Conservation (phyloP, 2,797 vertebrate genomes). For the Danio kyathit region DNA sequence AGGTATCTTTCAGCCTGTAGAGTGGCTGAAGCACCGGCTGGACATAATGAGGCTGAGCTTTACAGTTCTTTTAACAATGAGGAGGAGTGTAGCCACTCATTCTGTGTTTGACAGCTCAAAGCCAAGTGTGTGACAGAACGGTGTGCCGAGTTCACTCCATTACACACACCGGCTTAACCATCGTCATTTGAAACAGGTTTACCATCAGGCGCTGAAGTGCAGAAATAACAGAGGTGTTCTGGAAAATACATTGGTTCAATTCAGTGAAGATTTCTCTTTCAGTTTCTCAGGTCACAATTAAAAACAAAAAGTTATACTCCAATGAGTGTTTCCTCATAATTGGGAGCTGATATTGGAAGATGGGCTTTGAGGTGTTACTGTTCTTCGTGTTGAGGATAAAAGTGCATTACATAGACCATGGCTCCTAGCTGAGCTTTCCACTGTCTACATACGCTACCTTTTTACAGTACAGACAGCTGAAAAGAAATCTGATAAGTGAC, state of each 20-base stretch:
- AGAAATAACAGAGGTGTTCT: conserved; percentile 8
- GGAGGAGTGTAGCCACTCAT: conserved; percentile 60
- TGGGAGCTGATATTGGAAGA: neutral
- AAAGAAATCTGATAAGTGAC: neutral
- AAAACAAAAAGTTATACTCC: neutral
- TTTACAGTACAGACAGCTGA: neutral
- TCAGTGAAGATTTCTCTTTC: neutral
- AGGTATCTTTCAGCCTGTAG: conserved; percentile 21
- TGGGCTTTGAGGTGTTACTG: neutral
- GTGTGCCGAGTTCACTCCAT: conserved; percentile 26
- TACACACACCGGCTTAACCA: conserved; percentile 34
- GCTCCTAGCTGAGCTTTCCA: neutral
- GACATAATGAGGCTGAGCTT: conserved; percentile 62
- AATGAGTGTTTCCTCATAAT: conserved; percentile 11
- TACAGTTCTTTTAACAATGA: conserved; percentile 65
- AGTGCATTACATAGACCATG: neutral
- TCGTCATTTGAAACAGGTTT: conserved; percentile 30
- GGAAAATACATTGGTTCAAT: neutral
- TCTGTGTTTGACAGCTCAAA: conserved; percentile 54
- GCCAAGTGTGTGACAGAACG: conserved; percentile 30
- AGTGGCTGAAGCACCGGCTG: conserved; percentile 5
- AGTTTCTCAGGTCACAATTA: neutral
- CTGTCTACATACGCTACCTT: neutral
- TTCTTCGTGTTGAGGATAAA: conserved; percentile 1
- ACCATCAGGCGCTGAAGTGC: conserved; percentile 15